A percentile compares a stretch with the other conserved stretches of the same genome.
Conservation (phyloP, 1,140 invertebrate species). For the Eciton burchellii region DNA sequence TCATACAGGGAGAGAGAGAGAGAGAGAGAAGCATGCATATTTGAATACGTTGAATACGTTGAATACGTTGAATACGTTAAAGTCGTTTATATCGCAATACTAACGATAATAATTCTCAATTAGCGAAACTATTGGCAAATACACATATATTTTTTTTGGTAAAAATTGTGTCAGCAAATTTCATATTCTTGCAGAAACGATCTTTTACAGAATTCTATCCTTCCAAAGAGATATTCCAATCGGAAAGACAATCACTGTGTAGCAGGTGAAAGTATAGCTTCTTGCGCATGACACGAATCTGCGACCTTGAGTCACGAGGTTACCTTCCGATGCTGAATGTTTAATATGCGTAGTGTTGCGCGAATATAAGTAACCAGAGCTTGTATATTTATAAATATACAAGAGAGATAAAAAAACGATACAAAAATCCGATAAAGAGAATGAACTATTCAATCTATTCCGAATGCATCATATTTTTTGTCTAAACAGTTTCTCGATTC, state of each 20-base stretch:
- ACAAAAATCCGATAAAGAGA: neutral
- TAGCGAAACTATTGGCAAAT: no score
- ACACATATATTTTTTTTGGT: neutral
- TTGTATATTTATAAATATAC: neutral
- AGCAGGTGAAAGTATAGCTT: constrained; percentile 3
- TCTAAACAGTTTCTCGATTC: no score
- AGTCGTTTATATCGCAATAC: no score
- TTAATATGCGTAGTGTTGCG: no score
- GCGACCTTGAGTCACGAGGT: neutral
- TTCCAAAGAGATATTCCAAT: neutral
- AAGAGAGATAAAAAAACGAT: neutral
- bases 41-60: no score
- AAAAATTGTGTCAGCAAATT: constrained; percentile 9
- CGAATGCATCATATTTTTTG: no score
- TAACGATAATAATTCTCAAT: no score
- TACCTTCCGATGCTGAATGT: neutral
- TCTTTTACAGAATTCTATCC: neutral
- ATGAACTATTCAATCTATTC: neutral
- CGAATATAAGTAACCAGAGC: neutral
- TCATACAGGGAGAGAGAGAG: no score
- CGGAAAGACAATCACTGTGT: neutral
- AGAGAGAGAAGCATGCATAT: no score
- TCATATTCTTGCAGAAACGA: neutral
- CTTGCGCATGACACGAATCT: neutral
- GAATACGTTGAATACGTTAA: no score